phyloP scores from a whole-genome alignment of 1,140 invertebrate species.

The Drosophila busckii region DNA sequence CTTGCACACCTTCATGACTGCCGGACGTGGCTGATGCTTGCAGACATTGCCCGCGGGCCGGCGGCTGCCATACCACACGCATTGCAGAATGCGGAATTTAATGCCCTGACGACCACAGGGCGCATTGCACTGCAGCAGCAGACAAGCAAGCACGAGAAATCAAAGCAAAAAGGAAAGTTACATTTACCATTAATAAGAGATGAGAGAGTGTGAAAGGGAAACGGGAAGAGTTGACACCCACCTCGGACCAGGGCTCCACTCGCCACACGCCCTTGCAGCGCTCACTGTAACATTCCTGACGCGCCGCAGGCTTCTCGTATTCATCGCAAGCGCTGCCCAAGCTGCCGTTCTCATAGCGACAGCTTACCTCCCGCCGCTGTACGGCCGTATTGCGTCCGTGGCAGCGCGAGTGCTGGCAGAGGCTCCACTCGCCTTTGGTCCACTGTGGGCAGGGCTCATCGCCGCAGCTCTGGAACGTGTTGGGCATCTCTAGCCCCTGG shows the following conservation, averaged over 20 bases:
- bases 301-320: constrained; percentile 83
- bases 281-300: constrained; percentile 88
- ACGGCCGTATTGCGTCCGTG: constrained; percentile 89
- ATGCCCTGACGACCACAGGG: constrained; percentile 85
- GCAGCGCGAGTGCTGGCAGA: constrained; percentile 85
- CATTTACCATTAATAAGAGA: constrained; percentile 25
- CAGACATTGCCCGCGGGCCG: constrained; percentile 90
- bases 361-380: constrained; percentile 86
- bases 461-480: constrained; percentile 85
- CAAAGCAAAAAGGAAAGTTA: constrained; percentile 11
- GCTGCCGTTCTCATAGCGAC: constrained; percentile 84
- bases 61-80: constrained; percentile 91
- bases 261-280: constrained; percentile 91
- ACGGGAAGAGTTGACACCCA: constrained; percentile 79
- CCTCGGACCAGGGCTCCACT: constrained; percentile 92
- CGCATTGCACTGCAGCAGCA: constrained; percentile 86
- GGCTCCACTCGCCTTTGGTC: constrained; percentile 85
- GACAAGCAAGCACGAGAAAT: constrained; percentile 4
- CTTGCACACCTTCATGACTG: constrained; percentile 87
- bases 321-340: constrained; percentile 83
- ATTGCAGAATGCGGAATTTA: constrained; percentile 90
- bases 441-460: constrained; percentile 86
- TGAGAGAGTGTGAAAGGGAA: neutral
- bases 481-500: constrained; percentile 83
- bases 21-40: constrained; percentile 85